Evolutionary conservation across 2,113 vertebrate species (phyloP), one percentile per base, ranked within the genome.

Genomic region (Lipophrys pholis): DNA sequence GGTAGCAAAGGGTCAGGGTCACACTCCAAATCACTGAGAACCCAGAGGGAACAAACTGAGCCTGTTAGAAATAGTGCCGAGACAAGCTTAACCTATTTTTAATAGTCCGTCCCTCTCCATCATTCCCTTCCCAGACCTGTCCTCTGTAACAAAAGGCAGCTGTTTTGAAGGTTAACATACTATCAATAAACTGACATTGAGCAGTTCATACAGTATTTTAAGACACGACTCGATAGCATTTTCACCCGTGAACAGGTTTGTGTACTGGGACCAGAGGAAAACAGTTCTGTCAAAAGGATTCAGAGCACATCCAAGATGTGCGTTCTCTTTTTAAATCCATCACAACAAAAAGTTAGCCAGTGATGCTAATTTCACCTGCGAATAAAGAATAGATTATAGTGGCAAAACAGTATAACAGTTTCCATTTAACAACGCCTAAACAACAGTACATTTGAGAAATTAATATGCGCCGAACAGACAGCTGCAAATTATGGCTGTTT

Each of bases 61-160:
- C 68, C 80, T 69, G 84, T 89, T 89, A 84, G 82, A 82, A 90
- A 91, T 87, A 87, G 78, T 77, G 87, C 82, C 69, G 83, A 87
- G 78, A 87, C 72, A 87, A 82, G 89, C 88, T 85, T 91, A 91
- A 89, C 88, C 87, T 86, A 85, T 91, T 91, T 89, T 86, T 91
- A 91, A 90, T 88, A 88, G 79, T 82, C 66, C 66, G 65, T 71
- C 70, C 78, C 64, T 78, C 87, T 88, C 78, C 69, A 79, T 86
- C 84, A 82, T 83, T 48, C 49, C 58, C 63, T 81, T 83, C 58
- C 61, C 30, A 45, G 63, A 75, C 74, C 76, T 78, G 78, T 87
- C 85, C 80, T 85, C 78, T 64, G 52, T 68, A 74, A 81, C 82
- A 80, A 71, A 79, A 76, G 69, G 69, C 62, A 69, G 52, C 78